A percentile compares a stretch with the other conserved stretches of the same genome.
phyloP scores from a whole-genome alignment of 1,140 invertebrate genomes.

The Solenopsis invicta region DNA sequence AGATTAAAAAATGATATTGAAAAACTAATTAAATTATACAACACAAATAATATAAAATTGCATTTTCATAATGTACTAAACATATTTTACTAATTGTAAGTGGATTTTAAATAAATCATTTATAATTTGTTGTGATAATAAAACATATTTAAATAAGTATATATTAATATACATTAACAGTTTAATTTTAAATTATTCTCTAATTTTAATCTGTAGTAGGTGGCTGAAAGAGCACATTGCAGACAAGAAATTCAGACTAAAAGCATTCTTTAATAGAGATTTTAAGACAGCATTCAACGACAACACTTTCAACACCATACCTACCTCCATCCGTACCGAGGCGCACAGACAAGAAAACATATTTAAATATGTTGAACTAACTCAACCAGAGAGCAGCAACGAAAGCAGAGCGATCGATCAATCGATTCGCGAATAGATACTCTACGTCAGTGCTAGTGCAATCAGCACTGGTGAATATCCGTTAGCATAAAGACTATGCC shows the following conservation, averaged over 20 bases:
- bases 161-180: not conserved
- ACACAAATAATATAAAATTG: not conserved
- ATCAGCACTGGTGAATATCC: constrained; percentile 74
- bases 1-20: not conserved
- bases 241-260: not conserved
- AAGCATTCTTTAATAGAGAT: not conserved
- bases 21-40: not conserved
- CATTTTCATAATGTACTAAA: not conserved
- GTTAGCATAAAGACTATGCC: constrained; percentile 14
- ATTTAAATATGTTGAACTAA: constrained; percentile 62
- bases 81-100: not conserved
- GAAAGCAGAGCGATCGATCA: not conserved
- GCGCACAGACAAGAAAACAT: constrained; percentile 85
- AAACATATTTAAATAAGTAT: not conserved
- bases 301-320: constrained; percentile 65
- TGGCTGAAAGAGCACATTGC: not conserved
- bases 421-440: constrained; percentile 52
- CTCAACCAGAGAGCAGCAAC: constrained; percentile 12
- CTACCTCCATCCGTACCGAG: constrained; percentile 85
- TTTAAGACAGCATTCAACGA: not conserved
- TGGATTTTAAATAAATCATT: not conserved
- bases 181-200: not conserved
- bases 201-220: not conserved
- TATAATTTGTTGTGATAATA: not conserved
- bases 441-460: constrained; percentile 70